phyloP scores from a whole-genome alignment of 2,113 vertebrate species.

The Pycnonotus jocosus region DNA sequence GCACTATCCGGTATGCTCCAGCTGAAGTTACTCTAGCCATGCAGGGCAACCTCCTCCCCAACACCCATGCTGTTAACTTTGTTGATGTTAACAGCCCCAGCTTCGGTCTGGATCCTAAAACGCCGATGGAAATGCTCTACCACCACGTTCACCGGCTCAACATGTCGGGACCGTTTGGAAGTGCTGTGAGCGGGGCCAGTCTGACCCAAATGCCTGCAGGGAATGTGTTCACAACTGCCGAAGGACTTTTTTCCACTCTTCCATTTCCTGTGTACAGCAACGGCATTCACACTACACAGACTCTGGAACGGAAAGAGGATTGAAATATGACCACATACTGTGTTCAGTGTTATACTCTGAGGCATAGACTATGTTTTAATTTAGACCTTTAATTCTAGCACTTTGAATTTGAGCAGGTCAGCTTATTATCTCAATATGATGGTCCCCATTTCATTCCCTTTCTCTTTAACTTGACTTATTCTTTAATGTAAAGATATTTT shows the following conservation, averaged over 20 bases:
- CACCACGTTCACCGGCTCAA: slow-evolving; percentile 98
- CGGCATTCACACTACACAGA: slow-evolving; percentile 94
- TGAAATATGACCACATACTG: slow-evolving; percentile 87
- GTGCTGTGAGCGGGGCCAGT: slow-evolving; percentile 82
- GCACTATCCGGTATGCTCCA: slow-evolving; percentile 97
- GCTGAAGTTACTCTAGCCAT: slow-evolving; percentile 96
- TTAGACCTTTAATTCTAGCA: slow-evolving; percentile 92
- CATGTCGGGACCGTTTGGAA: slow-evolving; percentile 92
- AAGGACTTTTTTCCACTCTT: slow-evolving; percentile 96
- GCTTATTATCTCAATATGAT: slow-evolving; percentile 85
- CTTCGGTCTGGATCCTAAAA: slow-evolving; percentile 96
- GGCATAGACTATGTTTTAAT: slow-evolving; percentile 87
- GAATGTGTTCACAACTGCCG: slow-evolving; percentile 95
- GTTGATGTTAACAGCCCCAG: slow-evolving; percentile 90
- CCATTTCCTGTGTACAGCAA: slow-evolving; percentile 99
- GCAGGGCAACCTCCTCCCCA: slow-evolving; percentile 94
- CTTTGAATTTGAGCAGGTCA: slow-evolving; percentile 97
- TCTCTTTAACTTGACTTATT: slow-evolving; percentile 83
- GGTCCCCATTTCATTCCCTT: slow-evolving; percentile 73
- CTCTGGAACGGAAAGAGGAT: slow-evolving; percentile 97
- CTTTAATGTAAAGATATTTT: slow-evolving; percentile 87
- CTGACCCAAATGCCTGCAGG: slow-evolving; percentile 91
- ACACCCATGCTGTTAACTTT: slow-evolving; percentile 93
- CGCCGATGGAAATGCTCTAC: slow-evolving; percentile 99
- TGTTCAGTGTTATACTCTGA: slow-evolving; percentile 82